phyloP scores from a whole-genome alignment of 2,113 vertebrate species.

The Salvator merianae region DNA sequence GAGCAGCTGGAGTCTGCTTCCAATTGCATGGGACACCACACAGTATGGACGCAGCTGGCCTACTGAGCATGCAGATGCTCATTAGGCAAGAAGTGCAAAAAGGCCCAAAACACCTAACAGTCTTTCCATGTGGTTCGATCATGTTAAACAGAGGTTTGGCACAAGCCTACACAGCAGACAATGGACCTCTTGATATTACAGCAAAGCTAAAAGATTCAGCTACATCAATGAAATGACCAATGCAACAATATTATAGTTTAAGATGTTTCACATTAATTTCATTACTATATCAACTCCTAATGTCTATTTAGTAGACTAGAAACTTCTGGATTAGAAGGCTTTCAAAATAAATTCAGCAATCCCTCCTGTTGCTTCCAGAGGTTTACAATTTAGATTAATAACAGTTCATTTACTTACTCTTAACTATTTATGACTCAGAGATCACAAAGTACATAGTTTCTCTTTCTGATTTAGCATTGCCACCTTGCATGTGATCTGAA shows the following conservation, averaged over 20 bases:
- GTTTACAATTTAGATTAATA: constrained; percentile 36
- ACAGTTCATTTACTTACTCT: constrained; percentile 49
- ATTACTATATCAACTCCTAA: neutral
- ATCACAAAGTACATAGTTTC: constrained; percentile 60
- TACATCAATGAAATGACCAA: neutral
- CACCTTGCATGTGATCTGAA: constrained; percentile 84
- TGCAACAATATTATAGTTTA: no score
- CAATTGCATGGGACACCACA: no score
- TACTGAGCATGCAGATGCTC: no score
- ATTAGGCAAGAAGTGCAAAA: no score
- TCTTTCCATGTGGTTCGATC: no score
- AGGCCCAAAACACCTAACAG: no score
- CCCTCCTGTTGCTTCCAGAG: constrained; percentile 30
- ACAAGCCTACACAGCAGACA: no score
- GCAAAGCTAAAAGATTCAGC: neutral
- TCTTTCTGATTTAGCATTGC: constrained; percentile 65
- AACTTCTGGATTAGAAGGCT: neutral
- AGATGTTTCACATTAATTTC: neutral
- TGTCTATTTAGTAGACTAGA: neutral
- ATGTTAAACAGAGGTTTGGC: no score
- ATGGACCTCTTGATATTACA: no score
- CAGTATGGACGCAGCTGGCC: no score
- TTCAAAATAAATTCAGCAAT: neutral
- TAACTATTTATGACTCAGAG: constrained; percentile 65
- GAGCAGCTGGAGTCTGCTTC: no score